Conservation (phyloP, 2,888 invertebrate genomes). For the Xylocampa areola region DNA sequence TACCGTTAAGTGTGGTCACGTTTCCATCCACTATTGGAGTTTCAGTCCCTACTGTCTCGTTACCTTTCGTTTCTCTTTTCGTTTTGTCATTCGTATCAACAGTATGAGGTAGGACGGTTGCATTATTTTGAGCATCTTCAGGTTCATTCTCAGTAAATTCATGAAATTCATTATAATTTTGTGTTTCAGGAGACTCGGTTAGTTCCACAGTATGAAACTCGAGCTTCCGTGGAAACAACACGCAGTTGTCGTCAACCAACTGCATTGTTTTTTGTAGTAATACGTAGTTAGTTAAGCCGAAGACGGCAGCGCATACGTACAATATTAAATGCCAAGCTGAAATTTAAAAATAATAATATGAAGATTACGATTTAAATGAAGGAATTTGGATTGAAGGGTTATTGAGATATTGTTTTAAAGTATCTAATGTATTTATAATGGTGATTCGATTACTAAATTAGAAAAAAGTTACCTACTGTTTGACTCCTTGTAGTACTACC, state of each 20-base stretch:
- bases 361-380: too few species aligned
- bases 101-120: constrained; percentile 43
- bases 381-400: too few species aligned
- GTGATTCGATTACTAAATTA: too few species aligned
- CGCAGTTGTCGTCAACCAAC: constrained; percentile 76
- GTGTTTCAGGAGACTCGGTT: constrained; percentile 45
- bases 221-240: constrained; percentile 74
- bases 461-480: too few species aligned
- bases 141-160: constrained; percentile 44
- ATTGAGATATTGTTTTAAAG: too few species aligned
- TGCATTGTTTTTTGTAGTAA: constrained; percentile 79
- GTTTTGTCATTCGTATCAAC: constrained; percentile 47
- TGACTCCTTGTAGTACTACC: too few species aligned
- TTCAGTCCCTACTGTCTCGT: constrained; percentile 47
- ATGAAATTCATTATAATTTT: constrained; percentile 37
- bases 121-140: constrained; percentile 63
- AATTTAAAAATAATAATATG: constrained; percentile 52
- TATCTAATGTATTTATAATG: too few species aligned
- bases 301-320: constrained; percentile 75
- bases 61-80: constrained; percentile 62
- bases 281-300: constrained; percentile 80
- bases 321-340: constrained; percentile 82
- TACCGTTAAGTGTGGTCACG: constrained; percentile 64
- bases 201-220: constrained; percentile 73
- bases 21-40: constrained; percentile 55